Percentiles rank a stretch among this genome's conserved stretches.
phyloP scores from a whole-genome alignment of 2,888 invertebrate genomes.

The Erebia palarica region DNA sequence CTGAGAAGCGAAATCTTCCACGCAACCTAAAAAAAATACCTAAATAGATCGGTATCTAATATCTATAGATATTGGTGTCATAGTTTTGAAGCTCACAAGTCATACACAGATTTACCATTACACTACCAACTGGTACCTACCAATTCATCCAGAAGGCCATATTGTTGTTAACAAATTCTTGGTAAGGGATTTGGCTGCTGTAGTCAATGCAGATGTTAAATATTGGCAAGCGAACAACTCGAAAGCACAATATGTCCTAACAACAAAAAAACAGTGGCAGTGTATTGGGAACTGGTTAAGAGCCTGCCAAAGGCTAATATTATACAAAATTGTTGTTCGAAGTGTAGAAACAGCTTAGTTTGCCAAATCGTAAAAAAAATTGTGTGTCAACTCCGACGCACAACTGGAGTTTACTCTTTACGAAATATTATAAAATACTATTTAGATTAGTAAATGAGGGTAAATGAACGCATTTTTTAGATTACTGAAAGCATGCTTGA shows the following conservation, averaged over 20 bases:
- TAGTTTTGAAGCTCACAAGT: too few relatives aligned
- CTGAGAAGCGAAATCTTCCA: too few relatives aligned
- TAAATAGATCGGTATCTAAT: too few relatives aligned
- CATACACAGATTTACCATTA: background rate
- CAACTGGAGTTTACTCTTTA: too few relatives aligned
- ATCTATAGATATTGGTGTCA: too few relatives aligned
- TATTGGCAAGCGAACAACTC: slow-evolving; percentile 1
- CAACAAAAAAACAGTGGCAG: slow-evolving; percentile 1
- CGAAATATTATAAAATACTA: too few relatives aligned
- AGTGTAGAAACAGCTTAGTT: slow-evolving; percentile 56
- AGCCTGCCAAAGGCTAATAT: slow-evolving; percentile 54
- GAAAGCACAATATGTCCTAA: background rate
- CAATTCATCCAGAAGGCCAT: background rate
- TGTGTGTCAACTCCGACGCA: too few relatives aligned
- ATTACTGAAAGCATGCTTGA: too few relatives aligned
- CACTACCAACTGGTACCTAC: background rate
- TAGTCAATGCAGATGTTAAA: background rate
- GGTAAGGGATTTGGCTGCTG: background rate
- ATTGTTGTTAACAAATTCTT: background rate
- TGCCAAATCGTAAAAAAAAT: slow-evolving; percentile 60
- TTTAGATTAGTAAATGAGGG: too few relatives aligned
- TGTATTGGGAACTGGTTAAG: too few relatives aligned
- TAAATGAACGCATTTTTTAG: too few relatives aligned
- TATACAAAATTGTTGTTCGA: slow-evolving; percentile 55
- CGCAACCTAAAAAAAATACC: too few relatives aligned